Base-by-base conservation (phyloP, 2,888 invertebrate species). In the Margaritifera margaritifera region DNA sequence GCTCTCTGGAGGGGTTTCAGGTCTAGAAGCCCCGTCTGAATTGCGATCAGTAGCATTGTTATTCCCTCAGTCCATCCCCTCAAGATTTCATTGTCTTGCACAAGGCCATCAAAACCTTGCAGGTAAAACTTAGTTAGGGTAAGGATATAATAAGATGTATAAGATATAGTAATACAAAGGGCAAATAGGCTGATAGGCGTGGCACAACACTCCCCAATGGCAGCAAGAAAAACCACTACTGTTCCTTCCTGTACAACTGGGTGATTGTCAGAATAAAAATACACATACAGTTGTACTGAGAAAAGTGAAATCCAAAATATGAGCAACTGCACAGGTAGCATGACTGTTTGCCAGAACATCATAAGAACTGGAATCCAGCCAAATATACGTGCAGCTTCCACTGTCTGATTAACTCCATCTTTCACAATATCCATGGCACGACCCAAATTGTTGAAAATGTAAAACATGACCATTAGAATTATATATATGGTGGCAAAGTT, bases 61-160 rank as follows among this genome's bases (percentile, higher is more conserved):
- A 92, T 87, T 2, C 92, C 92, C 82, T 92, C 92, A 1, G 92
- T 90, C 89, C 91, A 91, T 8, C 92, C 92, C 20, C 84, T 70
- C 68, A 85, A 74, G 15, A 78, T 78, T 72, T 85, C 87, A 66
- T 88, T 87, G 64, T 89, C 90, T 20, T 84, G 84, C 18, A 80
- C 73, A 64, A 85, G 79, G 15, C 84, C 89, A 25, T 85, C 83
- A 63, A 86, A 80, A 15, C 91, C 91, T 72, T 89, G 88, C 18
- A 91, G 84, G 70, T 88, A 90, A 5, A 90, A 79, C 76, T 89
- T 89, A 4, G 91, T 90, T 20, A 88, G 72, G n/a, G 88, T 86
- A 24, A 91, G 84, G 25, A 90, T 83, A 55, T 87, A 83, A 69
- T 88, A 89, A 2, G 91, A 91, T 4, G 88, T 77, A 79, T 91